A percentile compares a stretch with the other conserved stretches of the same genome.
phyloP scores from a whole-genome alignment of 2,797 vertebrate species.

The Centroberyx gerrardi region DNA sequence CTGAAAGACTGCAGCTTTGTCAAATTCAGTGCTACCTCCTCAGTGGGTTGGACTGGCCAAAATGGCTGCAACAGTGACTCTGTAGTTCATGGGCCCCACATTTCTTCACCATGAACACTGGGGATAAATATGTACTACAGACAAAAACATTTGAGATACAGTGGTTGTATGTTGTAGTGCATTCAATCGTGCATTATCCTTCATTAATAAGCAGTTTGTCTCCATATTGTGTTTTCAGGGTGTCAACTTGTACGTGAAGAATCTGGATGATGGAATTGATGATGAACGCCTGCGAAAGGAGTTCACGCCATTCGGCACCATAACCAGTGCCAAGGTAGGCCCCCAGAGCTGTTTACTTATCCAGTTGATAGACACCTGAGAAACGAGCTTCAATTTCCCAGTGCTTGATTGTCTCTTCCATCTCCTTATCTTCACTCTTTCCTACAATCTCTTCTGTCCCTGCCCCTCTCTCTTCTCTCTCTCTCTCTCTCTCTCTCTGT shows the following conservation, averaged over 20 bases:
- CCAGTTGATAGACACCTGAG: neutral
- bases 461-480: no score
- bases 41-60: constrained; percentile 74
- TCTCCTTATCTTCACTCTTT: neutral
- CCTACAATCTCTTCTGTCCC: neutral
- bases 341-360: neutral
- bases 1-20: constrained; percentile 73
- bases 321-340: constrained; percentile 87
- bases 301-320: constrained; percentile 87
- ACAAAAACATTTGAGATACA: constrained; percentile 40
- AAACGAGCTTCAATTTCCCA: neutral
- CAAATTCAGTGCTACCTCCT: constrained; percentile 78
- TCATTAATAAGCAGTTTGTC: neutral
- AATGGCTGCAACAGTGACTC: constrained; percentile 79
- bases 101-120: constrained; percentile 55
- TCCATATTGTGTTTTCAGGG: constrained; percentile 83
- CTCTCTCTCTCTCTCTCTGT: neutral
- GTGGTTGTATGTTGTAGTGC: neutral
- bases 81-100: constrained; percentile 77
- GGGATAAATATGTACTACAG: constrained; percentile 77
- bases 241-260: constrained; percentile 98
- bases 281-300: constrained; percentile 87
- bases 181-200: neutral
- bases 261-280: constrained; percentile 98
- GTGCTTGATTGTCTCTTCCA: neutral